Evolutionary conservation across 2,113 vertebrate genomes (phyloP).

Genomic region (Osmerus mordax): DNA sequence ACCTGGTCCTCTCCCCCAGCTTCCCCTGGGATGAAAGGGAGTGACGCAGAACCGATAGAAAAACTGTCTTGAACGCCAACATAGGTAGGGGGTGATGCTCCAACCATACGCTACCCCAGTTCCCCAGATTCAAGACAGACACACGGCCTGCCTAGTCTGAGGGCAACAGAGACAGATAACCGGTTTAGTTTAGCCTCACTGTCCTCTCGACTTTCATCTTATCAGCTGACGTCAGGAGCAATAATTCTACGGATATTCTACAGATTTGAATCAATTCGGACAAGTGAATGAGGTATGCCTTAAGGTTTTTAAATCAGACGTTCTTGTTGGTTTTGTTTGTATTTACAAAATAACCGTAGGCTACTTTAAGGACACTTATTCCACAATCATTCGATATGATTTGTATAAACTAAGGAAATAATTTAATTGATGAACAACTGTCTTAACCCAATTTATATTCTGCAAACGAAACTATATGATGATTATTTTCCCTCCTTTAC

Average conservation of each 20-base stretch:
- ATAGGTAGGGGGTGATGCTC: constrained; percentile 50
- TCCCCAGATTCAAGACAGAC: constrained; percentile 29
- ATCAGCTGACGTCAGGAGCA: background rate
- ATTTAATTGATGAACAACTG: background rate
- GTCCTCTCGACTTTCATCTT: background rate
- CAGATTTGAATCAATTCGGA: background rate
- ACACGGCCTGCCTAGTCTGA: constrained; percentile 36
- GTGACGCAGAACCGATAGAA: constrained; percentile 65
- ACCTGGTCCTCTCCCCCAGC: constrained; percentile 20
- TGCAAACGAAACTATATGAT: background rate
- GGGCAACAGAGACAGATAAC: constrained; percentile 33
- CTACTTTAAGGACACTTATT: no score
- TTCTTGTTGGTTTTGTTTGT: no score
- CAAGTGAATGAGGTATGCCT: background rate
- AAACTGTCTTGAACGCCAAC: constrained; percentile 47
- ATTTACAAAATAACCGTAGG: no score
- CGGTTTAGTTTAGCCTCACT: background rate
- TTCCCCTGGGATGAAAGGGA: constrained; percentile 48
- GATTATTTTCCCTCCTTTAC: background rate
- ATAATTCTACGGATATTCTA: background rate
- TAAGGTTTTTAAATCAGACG: no score
- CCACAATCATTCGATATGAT: no score
- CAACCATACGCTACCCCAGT: constrained; percentile 30
- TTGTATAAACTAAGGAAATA: no score
- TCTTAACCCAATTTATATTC: background rate